Conservation (phyloP, 1,140 invertebrate genomes). For the Leptinotarsa lineolata region DNA sequence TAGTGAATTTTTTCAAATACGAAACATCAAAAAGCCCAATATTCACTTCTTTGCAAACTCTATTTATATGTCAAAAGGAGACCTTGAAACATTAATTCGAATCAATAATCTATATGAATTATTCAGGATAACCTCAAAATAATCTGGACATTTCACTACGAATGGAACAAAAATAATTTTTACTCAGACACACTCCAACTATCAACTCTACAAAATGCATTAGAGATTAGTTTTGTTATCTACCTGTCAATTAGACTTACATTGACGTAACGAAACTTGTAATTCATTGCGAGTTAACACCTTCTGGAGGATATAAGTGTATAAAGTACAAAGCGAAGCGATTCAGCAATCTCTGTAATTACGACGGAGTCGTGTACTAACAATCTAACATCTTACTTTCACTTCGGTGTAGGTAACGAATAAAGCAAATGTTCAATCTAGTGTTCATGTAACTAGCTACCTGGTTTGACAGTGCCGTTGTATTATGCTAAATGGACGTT, state of each 20-base stretch:
- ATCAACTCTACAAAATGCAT: too few species aligned
- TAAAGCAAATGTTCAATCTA: not conserved
- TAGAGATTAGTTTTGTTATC: not conserved
- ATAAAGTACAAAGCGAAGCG: constrained; percentile 17
- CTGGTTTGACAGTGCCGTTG: not conserved
- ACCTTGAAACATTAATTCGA: too few species aligned
- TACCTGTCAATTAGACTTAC: constrained; percentile 16
- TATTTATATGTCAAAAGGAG: too few species aligned
- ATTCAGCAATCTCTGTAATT: constrained; percentile 22
- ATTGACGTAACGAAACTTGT: constrained; percentile 15
- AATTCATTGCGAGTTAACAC: constrained; percentile 18
- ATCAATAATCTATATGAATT: too few species aligned
- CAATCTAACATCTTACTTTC: constrained; percentile 26
- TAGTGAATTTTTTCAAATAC: too few species aligned
- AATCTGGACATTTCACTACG: too few species aligned
- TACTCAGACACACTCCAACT: too few species aligned
- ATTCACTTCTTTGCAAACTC: too few species aligned
- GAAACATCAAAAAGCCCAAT: too few species aligned
- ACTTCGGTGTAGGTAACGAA: not conserved
- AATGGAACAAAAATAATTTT: too few species aligned
- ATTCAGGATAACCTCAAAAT: too few species aligned
- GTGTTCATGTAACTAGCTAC: not conserved
- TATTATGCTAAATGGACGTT: not conserved
- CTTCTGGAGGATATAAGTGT: constrained; percentile 17
- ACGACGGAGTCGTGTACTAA: constrained; percentile 13